Percentiles rank a stretch among this genome's conserved stretches.
Evolutionary conservation across 2,888 invertebrate species (phyloP).

Genomic region (Parasteatoda lunata): DNA sequence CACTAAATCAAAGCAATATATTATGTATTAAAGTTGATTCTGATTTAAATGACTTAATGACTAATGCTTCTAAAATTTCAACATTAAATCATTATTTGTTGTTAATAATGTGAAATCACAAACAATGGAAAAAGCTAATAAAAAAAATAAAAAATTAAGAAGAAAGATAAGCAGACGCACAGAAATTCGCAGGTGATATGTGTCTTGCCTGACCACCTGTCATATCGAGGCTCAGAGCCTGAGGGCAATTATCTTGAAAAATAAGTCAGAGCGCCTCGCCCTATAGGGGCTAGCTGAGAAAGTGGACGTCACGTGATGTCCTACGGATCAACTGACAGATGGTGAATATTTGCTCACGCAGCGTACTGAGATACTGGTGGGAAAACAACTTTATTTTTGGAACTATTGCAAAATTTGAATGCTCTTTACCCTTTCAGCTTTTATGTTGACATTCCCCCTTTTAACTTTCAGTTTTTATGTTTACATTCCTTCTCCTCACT

Average conservation of each 20-base stretch:
- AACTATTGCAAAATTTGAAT: too few relatives aligned
- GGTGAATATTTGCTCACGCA: background rate
- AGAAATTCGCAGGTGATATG: slow-evolving; percentile 27
- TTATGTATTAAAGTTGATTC: too few relatives aligned
- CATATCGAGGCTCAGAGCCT: background rate
- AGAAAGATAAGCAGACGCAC: background rate
- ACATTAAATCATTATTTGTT: background rate
- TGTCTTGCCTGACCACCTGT: slow-evolving; percentile 38
- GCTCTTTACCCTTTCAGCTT: too few relatives aligned
- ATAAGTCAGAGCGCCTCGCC: slow-evolving; percentile 13
- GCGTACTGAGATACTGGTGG: background rate
- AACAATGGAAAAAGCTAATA: background rate
- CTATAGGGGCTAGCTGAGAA: slow-evolving; percentile 7
- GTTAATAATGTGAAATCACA: background rate
- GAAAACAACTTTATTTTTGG: background rate
- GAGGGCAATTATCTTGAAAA: background rate
- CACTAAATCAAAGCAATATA: too few relatives aligned
- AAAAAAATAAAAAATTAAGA: background rate
- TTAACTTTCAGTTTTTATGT: too few relatives aligned
- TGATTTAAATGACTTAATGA: too few relatives aligned
- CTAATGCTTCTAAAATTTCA: too few relatives aligned
- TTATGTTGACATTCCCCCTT: too few relatives aligned
- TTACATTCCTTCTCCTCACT: too few relatives aligned
- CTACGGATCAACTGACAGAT: slow-evolving; percentile 38
- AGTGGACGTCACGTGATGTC: slow-evolving; percentile 38